phyloP scores from a whole-genome alignment of 2,797 vertebrate genomes.

The Bryconaethiops microstoma region DNA sequence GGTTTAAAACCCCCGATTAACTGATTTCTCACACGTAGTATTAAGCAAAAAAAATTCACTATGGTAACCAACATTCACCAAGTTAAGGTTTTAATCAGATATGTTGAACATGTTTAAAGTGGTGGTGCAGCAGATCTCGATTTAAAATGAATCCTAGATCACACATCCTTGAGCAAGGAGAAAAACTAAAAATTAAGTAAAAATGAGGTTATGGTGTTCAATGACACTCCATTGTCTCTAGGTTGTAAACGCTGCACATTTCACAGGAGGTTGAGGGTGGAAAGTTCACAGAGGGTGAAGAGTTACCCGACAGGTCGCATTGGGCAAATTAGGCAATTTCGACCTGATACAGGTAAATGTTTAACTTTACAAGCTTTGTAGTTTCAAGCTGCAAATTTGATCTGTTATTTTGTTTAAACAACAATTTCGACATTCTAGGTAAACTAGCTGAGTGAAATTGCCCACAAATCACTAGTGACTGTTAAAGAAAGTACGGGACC shows the following conservation, averaged over 20 bases:
- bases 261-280: not conserved
- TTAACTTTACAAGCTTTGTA: not conserved
- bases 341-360: slow-evolving; percentile 15
- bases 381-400: not conserved
- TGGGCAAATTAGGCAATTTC: slow-evolving; percentile 13
- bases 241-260: not conserved
- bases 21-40: too few species aligned
- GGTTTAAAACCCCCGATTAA: too few species aligned
- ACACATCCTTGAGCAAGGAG: too few species aligned
- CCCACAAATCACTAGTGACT: not conserved
- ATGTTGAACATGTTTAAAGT: too few species aligned
- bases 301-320: not conserved
- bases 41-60: too few species aligned
- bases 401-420: not conserved
- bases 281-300: not conserved
- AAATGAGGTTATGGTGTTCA: not conserved
- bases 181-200: too few species aligned
- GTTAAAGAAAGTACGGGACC: not conserved
- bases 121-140: too few species aligned
- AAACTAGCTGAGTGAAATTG: not conserved
- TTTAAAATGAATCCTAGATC: too few species aligned
- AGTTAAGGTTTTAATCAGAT: too few species aligned
- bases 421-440: not conserved
- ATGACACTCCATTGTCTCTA: not conserved
- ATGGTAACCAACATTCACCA: too few species aligned